Conservation (phyloP, 2,113 vertebrate genomes). For the Cyprinus carpio region DNA sequence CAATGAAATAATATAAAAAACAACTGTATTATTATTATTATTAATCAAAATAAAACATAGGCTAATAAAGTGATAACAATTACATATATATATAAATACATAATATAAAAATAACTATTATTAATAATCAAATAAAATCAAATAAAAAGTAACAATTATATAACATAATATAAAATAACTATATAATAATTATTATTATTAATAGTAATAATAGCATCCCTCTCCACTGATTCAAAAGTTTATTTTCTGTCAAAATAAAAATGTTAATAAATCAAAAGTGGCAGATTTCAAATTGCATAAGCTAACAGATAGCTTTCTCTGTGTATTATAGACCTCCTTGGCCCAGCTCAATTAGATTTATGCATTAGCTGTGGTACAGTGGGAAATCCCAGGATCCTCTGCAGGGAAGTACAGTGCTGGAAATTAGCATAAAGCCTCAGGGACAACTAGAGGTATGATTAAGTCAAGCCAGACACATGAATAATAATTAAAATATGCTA, state of each 20-base stretch:
- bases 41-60: too few relatives aligned
- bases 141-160: neutral
- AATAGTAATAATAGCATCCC: neutral
- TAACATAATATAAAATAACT: too few relatives aligned
- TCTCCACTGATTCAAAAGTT: neutral
- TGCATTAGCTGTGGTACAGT: conserved; percentile 17
- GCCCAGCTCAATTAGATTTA: conserved; percentile 33
- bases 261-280: neutral
- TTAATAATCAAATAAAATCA: neutral
- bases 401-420: conserved; percentile 20
- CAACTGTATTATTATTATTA: too few relatives aligned
- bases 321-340: neutral
- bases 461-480: conserved; percentile 15
- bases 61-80: too few relatives aligned
- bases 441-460: conserved; percentile 11
- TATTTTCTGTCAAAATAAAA: neutral
- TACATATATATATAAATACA: too few relatives aligned
- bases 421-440: conserved; percentile 25
- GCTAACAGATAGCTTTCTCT: neutral
- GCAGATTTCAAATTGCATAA: neutral
- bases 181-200: neutral
- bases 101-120: neutral
- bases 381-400: conserved; percentile 18
- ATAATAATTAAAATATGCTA: conserved; percentile 24
- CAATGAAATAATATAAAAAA: neutral